Evolutionary conservation across 2,888 invertebrate genomes (phyloP).

Genomic region (Marronus borbonicus): DNA sequence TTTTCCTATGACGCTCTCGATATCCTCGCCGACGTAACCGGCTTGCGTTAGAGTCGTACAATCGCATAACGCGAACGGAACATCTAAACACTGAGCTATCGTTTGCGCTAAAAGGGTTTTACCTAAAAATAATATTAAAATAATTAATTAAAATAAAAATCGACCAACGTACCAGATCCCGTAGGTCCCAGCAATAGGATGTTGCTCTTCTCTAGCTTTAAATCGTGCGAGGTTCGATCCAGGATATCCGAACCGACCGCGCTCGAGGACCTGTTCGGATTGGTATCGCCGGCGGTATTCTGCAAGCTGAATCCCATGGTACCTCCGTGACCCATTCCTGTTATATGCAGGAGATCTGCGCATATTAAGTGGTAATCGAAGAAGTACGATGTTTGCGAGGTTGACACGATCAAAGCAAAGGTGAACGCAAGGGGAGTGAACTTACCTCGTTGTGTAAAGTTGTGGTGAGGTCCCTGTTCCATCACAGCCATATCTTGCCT

Average conservation of each 20-base stretch:
- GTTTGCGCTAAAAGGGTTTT: constrained; percentile 98
- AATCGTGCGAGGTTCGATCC: constrained; percentile 85
- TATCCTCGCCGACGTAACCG: constrained; percentile 99
- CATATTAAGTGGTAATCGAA: constrained; percentile 54
- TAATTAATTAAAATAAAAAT: not conserved
- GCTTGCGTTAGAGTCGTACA: constrained; percentile 97
- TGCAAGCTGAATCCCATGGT: constrained; percentile 75
- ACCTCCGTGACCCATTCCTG: constrained; percentile 81
- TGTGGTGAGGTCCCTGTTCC: constrained; percentile 80
- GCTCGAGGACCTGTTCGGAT: constrained; percentile 59
- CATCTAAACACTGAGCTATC: constrained; percentile 97
- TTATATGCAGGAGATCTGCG: constrained; percentile 89
- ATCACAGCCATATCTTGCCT: constrained; percentile 73
- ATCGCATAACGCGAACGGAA: constrained; percentile 99
- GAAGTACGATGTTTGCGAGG: not conserved
- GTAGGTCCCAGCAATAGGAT: constrained; percentile 97
- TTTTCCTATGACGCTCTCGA: constrained; percentile 98
- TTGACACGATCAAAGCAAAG: not conserved
- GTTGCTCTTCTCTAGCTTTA: constrained; percentile 95
- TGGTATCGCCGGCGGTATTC: constrained; percentile 63
- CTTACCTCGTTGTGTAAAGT: constrained; percentile 81
- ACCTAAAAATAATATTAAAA: constrained; percentile 71
- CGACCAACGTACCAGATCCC: constrained; percentile 83
- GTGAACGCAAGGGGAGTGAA: not conserved
- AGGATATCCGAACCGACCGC: constrained; percentile 83